Percentiles rank a stretch among this genome's conserved stretches.
These are phyloP conservation scores for Eurosta solidaginis DNA, from an alignment of 1,140 invertebrate genomes.

Conservation along the genomic window DNA sequence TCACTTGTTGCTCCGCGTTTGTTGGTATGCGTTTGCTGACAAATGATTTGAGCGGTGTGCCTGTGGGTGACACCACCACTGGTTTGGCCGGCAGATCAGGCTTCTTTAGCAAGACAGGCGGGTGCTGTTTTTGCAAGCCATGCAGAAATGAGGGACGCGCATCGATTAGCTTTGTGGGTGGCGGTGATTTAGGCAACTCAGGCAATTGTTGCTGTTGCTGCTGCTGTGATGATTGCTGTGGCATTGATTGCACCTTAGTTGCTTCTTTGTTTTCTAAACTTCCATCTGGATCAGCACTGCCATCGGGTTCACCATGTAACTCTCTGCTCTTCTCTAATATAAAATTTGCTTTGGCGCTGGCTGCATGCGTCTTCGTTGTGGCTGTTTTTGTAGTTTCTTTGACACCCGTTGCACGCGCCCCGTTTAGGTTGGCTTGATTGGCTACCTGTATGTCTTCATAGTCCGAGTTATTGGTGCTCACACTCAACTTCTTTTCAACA, in stretches of 20 bases:
- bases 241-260: background rate
- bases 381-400: constrained; percentile 23
- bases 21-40: constrained; percentile 31
- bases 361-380: constrained; percentile 19
- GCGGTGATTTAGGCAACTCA: constrained; percentile 69
- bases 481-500: constrained; percentile 53
- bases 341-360: constrained; percentile 7
- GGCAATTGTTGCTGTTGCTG: constrained; percentile 59
- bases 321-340: constrained; percentile 68
- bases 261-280: constrained; percentile 50
- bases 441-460: constrained; percentile 58
- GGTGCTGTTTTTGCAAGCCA: constrained; percentile 60
- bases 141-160: constrained; percentile 74
- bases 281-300: constrained; percentile 76
- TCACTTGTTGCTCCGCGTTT: constrained; percentile 61
- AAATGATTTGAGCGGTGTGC: constrained; percentile 32
- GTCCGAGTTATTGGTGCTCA: constrained; percentile 57
- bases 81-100: constrained; percentile 70
- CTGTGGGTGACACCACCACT: constrained; percentile 49
- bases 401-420: background rate
- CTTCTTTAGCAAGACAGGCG: constrained; percentile 61
- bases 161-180: constrained; percentile 62
- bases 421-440: constrained; percentile 37
- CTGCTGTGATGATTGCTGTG: constrained; percentile 10
- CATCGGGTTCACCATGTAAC: constrained; percentile 79